These are phyloP conservation scores for Tapirus indicus DNA, from an alignment of 2,797 vertebrate genomes.

Conservation along the genomic window DNA sequence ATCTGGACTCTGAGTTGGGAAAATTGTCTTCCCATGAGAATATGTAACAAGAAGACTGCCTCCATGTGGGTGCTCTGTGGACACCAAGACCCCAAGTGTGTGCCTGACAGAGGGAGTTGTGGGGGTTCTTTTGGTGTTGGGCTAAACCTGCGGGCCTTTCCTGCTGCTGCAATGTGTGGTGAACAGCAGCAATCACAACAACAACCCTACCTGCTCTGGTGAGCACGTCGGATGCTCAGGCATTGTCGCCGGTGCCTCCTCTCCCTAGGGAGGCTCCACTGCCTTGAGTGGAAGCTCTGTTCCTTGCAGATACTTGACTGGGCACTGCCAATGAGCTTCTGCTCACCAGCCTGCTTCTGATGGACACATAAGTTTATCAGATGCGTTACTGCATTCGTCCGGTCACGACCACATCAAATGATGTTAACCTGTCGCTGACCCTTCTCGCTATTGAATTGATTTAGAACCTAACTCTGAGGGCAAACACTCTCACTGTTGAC, in stretches of 20 bases:
- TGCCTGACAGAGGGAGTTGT: rapidly evolving
- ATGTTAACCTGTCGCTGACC: rapidly evolving
- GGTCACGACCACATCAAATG: rapidly evolving
- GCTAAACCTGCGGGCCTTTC: not conserved
- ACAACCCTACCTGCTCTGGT: rapidly evolving
- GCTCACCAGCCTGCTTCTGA: not conserved
- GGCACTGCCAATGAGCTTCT: rapidly evolving
- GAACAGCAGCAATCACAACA: rapidly evolving
- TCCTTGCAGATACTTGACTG: not conserved
- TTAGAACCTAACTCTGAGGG: not conserved
- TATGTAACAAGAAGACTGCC: not conserved
- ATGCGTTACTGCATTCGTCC: rapidly evolving
- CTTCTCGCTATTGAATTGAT: not conserved
- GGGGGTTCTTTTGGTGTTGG: not conserved
- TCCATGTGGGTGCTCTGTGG: not conserved
- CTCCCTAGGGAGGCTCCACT: not conserved
- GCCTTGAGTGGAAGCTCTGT: not conserved
- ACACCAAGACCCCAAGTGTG: too few relatives aligned
- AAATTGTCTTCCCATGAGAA: rapidly evolving
- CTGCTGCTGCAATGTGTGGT: rapidly evolving
- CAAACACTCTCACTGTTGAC: not conserved
- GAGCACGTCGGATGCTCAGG: not conserved
- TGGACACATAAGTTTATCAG: rapidly evolving
- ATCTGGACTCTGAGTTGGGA: too few relatives aligned
- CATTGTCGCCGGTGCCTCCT: rapidly evolving